These are phyloP conservation scores for Resseliella maxima DNA, from an alignment of 2,888 invertebrate genomes.

Conservation along the genomic window DNA sequence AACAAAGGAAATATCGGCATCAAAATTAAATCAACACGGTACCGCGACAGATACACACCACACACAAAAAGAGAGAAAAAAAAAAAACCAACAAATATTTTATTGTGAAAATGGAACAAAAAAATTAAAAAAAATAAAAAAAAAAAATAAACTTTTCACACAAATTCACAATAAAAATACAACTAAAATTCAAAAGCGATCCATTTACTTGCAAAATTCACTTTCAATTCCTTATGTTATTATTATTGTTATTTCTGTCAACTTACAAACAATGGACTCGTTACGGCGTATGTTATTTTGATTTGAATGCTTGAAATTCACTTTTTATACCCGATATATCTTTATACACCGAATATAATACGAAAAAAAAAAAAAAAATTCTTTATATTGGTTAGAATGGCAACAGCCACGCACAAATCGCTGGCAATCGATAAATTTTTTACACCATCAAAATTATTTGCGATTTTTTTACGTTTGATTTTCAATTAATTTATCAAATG, in stretches of 20 bases:
- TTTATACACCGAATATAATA: not conserved
- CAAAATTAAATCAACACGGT: not conserved
- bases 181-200: not conserved
- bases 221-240: constrained; percentile 19
- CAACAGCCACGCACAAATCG: constrained; percentile 28
- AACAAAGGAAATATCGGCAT: constrained; percentile 45
- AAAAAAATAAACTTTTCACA: not conserved
- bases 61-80: not conserved
- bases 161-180: not conserved
- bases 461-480: not conserved
- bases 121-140: not conserved
- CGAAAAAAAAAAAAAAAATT: no score
- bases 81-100: not conserved
- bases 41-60: constrained; percentile 12
- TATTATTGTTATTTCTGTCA: constrained; percentile 54
- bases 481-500: not conserved
- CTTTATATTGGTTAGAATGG: constrained; percentile 39
- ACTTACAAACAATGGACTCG: constrained; percentile 49
- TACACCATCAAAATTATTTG: constrained; percentile 7
- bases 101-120: not conserved
- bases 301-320: constrained; percentile 3
- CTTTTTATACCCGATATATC: not conserved
- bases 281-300: constrained; percentile 40
- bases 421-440: not conserved
- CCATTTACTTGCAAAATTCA: constrained; percentile 9